Evolutionary conservation across 2,113 vertebrate species (phyloP), one percentile per base, ranked within the genome.

Genomic region (Circaetus cinerascens): DNA sequence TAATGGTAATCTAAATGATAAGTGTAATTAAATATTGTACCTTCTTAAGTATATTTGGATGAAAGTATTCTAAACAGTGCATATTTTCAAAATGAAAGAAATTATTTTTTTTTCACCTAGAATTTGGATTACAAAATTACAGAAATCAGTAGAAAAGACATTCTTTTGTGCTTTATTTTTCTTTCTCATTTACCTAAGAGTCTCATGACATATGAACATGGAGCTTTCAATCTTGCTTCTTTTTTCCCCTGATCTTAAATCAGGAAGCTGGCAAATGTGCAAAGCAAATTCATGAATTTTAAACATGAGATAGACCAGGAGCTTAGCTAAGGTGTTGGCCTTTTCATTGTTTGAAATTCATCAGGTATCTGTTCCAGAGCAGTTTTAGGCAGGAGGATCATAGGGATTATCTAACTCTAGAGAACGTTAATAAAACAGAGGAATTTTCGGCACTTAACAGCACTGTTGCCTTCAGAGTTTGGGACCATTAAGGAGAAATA

Each of bases 271-370:
- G 50, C 43, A 94, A 96, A 82, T 11, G 46, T 41, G 29, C 51
- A 43, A 93, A 83, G 78, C 18, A 97, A 96, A 94, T 77, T 67
- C 74, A 62, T 88, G 68, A 86, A 95, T 95, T 95, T 97, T 95
- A 93, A 97, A 86, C 15, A 74, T 25, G 45, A 81, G 59, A 82
- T 62, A 32, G 7, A 96, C 86, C 48, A 74, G 79, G 36, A 88
- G 72, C 91, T 97, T 94, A 95, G 63, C 59, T 91, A 63, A 85
- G 29, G 38, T 62, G 55, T 18, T 89, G n/a, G 43, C 30, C 91
- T 96, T 93, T 90, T 72, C 80, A 69, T 72, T 90, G 43, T 91
- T 96, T 82, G 80, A 75, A 95, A 98, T 97, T 94, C 92, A 97
- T 93, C 91, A 87, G 46, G 66, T 93, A 55, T 87, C 71, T 77